Base-by-base conservation (phyloP, 2,888 invertebrate genomes). In the Baccha elongata region DNA sequence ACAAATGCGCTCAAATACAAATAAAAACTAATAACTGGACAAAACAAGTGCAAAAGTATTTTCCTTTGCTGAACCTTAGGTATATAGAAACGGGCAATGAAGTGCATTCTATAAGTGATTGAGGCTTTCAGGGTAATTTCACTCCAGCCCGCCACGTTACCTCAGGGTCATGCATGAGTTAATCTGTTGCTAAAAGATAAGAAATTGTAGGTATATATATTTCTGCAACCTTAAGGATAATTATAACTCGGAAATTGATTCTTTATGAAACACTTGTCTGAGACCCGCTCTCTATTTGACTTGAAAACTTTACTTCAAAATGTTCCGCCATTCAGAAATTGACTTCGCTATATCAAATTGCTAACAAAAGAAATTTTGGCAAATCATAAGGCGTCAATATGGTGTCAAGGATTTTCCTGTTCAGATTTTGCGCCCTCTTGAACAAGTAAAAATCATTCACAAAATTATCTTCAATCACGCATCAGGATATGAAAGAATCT, bases 381-480 rank as follows among this genome's bases (percentile, higher is more conserved):
- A 76, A 76, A 64, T 71, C 71, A 58, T 72, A 53, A 32, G 17
- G 26, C 35, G 21, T 46, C 42, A 15, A 68, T 32, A 48, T 53
- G 67, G 46, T 72, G 73, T 42, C 50, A 52, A 55, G 29, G 29
- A 32, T 8, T 32, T 32, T 5, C 29, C 1, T 17, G 13, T 11
- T 8, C 15, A 71, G 68, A 69, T 68, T 69, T 68, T 80, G 80
- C 80, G 80, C 64, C 21, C 44, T 72, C 29, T 23, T 13, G 8
- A 8, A 13, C 37, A 32, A 26, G 1, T n/a, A n/a, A n/a, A n/a
- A n/a, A n/a, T n/a, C 35, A n/a, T 15, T 4, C 44, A 15, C 58
- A n/a, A 48, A 69, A n/a, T 55, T 17, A 74, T 42, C 58, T 65
- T 64, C 42, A 5, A 64, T 68, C 52, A 32, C 44, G 37, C 62